A percentile compares a stretch with the other conserved stretches of the same genome.
Conservation (phyloP, 2,888 invertebrate genomes). For the Ichneumon xanthorius region DNA sequence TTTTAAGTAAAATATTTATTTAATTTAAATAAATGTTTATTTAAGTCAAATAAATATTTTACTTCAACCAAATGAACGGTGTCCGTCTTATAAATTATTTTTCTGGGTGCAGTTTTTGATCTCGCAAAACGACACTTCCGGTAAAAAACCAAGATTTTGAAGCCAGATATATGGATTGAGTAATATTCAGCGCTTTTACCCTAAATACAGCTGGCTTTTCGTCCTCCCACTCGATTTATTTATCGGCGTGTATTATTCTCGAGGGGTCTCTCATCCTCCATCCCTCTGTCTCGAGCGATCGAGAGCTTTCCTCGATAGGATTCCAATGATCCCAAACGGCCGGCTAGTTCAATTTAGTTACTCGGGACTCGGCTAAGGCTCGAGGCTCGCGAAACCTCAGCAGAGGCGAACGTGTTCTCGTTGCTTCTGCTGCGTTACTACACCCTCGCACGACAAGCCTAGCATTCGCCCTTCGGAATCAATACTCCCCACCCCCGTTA, state of each 20-base stretch:
- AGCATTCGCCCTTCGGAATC: constrained; percentile 48
- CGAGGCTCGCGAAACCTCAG: constrained; percentile 36
- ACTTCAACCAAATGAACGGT: no score
- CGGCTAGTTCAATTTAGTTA: constrained; percentile 53
- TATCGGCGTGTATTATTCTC: constrained; percentile 41
- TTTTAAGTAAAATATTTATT: no score
- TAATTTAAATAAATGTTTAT: no score
- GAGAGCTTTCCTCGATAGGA: constrained; percentile 39
- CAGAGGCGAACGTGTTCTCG: constrained; percentile 43
- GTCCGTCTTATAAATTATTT: no score
- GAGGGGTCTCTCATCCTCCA: constrained; percentile 10
- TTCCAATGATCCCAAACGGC: constrained; percentile 58
- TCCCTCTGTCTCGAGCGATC: constrained; percentile 25
- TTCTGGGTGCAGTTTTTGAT: no score
- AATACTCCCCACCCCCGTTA: constrained; percentile 51
- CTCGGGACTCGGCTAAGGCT: not conserved
- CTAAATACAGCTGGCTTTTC: not conserved
- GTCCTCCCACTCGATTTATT: constrained; percentile 36
- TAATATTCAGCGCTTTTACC: not conserved
- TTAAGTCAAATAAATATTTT: no score
- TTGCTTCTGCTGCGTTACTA: constrained; percentile 22
- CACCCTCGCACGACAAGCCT: constrained; percentile 43
- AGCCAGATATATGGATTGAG: not conserved
- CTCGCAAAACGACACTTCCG: no score
- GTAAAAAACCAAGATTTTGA: no score